Evolutionary conservation across 1,140 invertebrate species (phyloP), one percentile per base, ranked within the genome.

Genomic region (Drosophila tristis): DNA sequence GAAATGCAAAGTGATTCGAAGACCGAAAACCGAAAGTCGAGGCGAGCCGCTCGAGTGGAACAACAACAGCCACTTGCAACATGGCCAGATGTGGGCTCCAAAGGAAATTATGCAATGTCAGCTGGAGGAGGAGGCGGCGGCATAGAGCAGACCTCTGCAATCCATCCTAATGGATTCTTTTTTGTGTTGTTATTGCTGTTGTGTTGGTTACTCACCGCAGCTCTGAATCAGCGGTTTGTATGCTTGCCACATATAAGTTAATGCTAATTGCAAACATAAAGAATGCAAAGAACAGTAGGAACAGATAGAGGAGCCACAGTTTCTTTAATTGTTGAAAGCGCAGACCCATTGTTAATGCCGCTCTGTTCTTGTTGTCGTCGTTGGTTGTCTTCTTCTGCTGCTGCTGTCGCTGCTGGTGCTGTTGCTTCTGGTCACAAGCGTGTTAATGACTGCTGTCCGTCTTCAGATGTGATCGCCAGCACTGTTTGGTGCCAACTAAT

Each of bases 231-330:
- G 59, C n/a, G 65, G 25, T 66, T 57, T 92, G 89, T 65, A 92
- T 90, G 74, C 91, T 92, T 63, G 76, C 56, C 65, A 92, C 78
- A 80, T 92, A 92, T 50, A 92, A 72, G 65, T 92, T 92, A 57
- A 92, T 92, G 82, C 91, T 92, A 66, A 92, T 80, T 62, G 91
- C 91, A 76, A 92, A 92, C 91, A 92, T 92, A 54, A 92, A 92
- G 76, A 92, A 92, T 51, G 91, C 91, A 78, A 92, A 92, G 61
- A 92, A 91, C 50, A 92, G 56, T 63, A 92, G 76, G 58, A 92
- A 92, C 45, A 92, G 61, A 61, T 92, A 92, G 20, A 92, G 70
- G 5, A 92, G 68, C 91, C 91, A 92, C 5, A 92, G 74, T 67
- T 92, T 91, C 76, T 91, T 91, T 15, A 92, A 57, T 68, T 92